Evolutionary conservation across 2,113 vertebrate species (phyloP), one percentile per base, ranked within the genome.

Genomic region (Setophaga kirtlandii): DNA sequence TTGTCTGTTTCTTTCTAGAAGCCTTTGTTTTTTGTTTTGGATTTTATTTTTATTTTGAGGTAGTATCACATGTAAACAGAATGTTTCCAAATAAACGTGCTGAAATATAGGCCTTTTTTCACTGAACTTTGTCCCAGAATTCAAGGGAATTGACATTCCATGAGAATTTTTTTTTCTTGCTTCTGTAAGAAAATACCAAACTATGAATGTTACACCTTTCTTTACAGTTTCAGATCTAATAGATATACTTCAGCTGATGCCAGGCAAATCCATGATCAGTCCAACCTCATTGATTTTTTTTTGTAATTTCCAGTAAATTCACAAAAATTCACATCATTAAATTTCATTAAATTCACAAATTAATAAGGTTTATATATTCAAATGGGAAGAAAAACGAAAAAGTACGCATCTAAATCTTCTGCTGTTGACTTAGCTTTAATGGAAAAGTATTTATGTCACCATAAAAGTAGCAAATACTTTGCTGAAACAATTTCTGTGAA

Each of bases 41-140:
- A 12, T 71, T 22, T 12, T 39, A 42, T 63, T 90, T 94, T 85
- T 47, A 63, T 3, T 31, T 25, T 18, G 7, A 44, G 8, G 6
- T 27, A 6, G 5, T 16, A 67, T 37, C 16, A 27, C 0, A 0
- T 28, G 4, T 42, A 9, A 74, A 25, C n/a, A 60, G 10, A 80
- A 14, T 12, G 3, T 22, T 87, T 83, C 37, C 20, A 44, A 74
- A 81, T 15, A 55, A 46, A 4, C 0, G 0, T 47, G 11, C 6
- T 47, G 30, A 89, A 91, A 73, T 80, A n/a, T n/a, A 82, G 60
- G 9, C 11, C 31, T 13, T 1, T 23, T 27, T 56, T 59, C 9
- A 21, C 37, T 4, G 2, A 93, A 22, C 21, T 87, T 76, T 77
- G 3, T 13, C 8, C 37, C 50, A 83, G 23, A 83, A 67, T 73